Conservation (phyloP, 2,888 invertebrate genomes). For the Cheilosia scutellata region DNA sequence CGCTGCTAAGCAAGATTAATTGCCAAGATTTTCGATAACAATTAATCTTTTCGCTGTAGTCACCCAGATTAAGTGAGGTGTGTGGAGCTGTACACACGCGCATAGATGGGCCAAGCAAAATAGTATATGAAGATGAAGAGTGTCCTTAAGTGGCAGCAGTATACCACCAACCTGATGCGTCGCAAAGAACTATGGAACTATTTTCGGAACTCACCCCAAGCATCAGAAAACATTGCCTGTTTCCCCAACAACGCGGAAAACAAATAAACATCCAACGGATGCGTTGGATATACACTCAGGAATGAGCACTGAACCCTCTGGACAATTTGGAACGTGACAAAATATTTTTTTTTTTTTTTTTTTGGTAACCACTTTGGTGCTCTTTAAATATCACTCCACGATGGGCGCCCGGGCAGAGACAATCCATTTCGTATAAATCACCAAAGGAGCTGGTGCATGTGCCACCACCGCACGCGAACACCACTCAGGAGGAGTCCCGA, state of each 20-base stretch:
- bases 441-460: slow-evolving; percentile 65
- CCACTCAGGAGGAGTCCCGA: slow-evolving; percentile 28
- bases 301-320: slow-evolving; percentile 24
- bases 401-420: slow-evolving; percentile 31
- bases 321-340: slow-evolving; percentile 71
- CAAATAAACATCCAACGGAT: slow-evolving; percentile 67
- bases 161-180: slow-evolving; percentile 46
- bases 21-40: slow-evolving; percentile 74
- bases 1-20: slow-evolving; percentile 69
- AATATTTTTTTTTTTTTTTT: slow-evolving; percentile 59
- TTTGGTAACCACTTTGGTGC: slow-evolving; percentile 23
- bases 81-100: slow-evolving; percentile 27
- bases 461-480: slow-evolving; percentile 39
- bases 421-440: slow-evolving; percentile 74
- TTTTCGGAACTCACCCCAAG: slow-evolving; percentile 57
- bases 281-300: background rate
- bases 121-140: slow-evolving; percentile 16
- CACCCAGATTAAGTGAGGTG: slow-evolving; percentile 73
- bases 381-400: slow-evolving; percentile 51
- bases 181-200: slow-evolving; percentile 39
- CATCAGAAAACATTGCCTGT: slow-evolving; percentile 34
- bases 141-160: slow-evolving; percentile 67
- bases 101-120: slow-evolving; percentile 15
- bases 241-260: slow-evolving; percentile 63
- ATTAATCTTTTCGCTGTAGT: slow-evolving; percentile 73